Evolutionary conservation across 1,140 invertebrate genomes (phyloP), one percentile per base, ranked within the genome.

Genomic region (Procambarus virginalis): DNA sequence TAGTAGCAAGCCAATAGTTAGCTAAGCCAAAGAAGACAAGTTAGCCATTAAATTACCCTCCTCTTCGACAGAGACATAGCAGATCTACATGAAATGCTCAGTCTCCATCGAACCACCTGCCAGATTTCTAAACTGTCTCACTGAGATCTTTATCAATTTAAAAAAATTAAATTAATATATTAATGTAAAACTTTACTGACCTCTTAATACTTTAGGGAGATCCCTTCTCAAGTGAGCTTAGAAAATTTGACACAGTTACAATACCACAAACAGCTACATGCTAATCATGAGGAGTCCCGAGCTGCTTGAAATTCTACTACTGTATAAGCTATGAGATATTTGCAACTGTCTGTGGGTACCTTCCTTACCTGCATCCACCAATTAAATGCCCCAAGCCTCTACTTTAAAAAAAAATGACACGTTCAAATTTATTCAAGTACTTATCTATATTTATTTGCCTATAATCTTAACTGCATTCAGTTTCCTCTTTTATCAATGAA

Each of bases 1-100:
- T 89, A 89, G 73, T 89, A 89, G 73, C 68, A 89, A 84, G 81
- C 70, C 55, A 86, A 75, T 51, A 76, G 51, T 86, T 77, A 86
- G 84, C 84, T 68, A 89, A 89, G 87, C 87, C 80, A 85, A 45
- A 76, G 49, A 70, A 77, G 58, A 73, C 60, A 83, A 68, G 55
- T 75, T 84, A 73, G 81, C 58, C 75, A 89, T 55, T 60, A 87
- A 84, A 45, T 80, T 22, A 75, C 20, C 64, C 86, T 77, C 55
- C n/a, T 76, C 73, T 85, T 76, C 84, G 55, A 85, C 73, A 85
- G 76, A n/a, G 75, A 85, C 48, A 45, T 77, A 64, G 84, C 45
- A 85, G 84, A 77, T 76, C 73, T 17, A 51, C 55, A 77, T 46
- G 55, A 85, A 34, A 73, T 85, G 70, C 55, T 58, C 84, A 85